Evolutionary conservation across 53 echinoderm and acorn worm species (phyloP).

Genomic region (Holothuria leucospilota): DNA sequence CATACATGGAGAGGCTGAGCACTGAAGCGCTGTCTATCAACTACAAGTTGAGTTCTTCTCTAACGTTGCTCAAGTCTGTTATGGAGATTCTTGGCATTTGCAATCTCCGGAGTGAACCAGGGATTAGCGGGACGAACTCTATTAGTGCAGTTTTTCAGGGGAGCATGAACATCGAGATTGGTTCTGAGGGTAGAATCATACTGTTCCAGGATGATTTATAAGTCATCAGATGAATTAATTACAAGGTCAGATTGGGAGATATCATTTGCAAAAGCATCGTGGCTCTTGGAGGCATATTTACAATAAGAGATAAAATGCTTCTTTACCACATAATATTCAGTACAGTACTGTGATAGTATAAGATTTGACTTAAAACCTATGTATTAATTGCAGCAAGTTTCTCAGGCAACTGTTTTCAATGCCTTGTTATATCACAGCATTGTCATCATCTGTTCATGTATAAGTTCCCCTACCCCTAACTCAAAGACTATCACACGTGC

Average conservation of each 20-base stretch:
- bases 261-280: conserved; percentile 43
- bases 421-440: too few relatives aligned
- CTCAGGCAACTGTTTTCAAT: too few relatives aligned
- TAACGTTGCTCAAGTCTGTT: conserved; percentile 21
- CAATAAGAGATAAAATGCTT: conserved; percentile 36
- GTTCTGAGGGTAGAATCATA: conserved; percentile 13
- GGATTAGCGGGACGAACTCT: conserved; percentile 25
- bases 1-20: conserved; percentile 25
- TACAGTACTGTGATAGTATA: too few relatives aligned
- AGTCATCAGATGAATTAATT: neutral
- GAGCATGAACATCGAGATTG: conserved; percentile 29
- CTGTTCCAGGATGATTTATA: neutral
- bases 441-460: too few relatives aligned
- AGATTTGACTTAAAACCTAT: too few relatives aligned
- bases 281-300: too few relatives aligned
- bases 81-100: conserved; percentile 22
- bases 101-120: conserved; percentile 35
- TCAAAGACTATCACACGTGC: too few relatives aligned
- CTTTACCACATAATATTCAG: too few relatives aligned
- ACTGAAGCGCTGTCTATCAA: neutral
- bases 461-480: too few relatives aligned
- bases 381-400: too few relatives aligned
- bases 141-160: neutral
- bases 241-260: conserved; percentile 4
- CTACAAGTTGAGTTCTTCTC: too few relatives aligned